phyloP scores from a whole-genome alignment of 1,140 invertebrate genomes.

The Eulimnadia texana region DNA sequence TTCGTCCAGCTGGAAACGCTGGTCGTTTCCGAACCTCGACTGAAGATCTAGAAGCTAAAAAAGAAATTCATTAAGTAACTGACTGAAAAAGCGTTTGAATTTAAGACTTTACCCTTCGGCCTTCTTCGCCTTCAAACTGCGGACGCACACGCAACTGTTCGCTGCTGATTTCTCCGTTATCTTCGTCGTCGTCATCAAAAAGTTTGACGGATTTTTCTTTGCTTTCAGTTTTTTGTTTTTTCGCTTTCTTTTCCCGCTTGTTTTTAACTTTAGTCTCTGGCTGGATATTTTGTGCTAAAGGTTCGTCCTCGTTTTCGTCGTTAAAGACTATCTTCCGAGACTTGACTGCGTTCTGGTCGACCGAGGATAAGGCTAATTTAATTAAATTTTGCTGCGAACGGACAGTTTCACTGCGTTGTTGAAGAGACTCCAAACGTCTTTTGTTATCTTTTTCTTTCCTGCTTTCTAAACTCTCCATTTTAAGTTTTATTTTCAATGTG shows the following conservation, averaged over 20 bases:
- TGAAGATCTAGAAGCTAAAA: background rate
- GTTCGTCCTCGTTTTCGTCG: background rate
- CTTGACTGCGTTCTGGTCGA: background rate
- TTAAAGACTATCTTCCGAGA: background rate
- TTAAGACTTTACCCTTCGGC: background rate
- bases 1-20: background rate
- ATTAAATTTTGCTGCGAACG: slow-evolving; percentile 6
- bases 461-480: background rate
- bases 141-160: background rate
- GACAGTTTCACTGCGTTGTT: background rate
- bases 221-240: background rate
- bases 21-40: background rate
- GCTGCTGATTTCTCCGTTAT: background rate
- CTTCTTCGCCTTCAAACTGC: slow-evolving; percentile 7
- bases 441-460: background rate
- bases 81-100: background rate
- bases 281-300: background rate
- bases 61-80: no score
- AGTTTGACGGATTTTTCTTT: background rate
- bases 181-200: slow-evolving; percentile 1
- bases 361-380: background rate
- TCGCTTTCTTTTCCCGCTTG: background rate
- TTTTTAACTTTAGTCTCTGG: background rate
- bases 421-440: background rate
- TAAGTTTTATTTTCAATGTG: no score